These are phyloP conservation scores for Propithecus coquereli DNA, from an alignment of 2,113 vertebrate species.

Conservation along the genomic window DNA sequence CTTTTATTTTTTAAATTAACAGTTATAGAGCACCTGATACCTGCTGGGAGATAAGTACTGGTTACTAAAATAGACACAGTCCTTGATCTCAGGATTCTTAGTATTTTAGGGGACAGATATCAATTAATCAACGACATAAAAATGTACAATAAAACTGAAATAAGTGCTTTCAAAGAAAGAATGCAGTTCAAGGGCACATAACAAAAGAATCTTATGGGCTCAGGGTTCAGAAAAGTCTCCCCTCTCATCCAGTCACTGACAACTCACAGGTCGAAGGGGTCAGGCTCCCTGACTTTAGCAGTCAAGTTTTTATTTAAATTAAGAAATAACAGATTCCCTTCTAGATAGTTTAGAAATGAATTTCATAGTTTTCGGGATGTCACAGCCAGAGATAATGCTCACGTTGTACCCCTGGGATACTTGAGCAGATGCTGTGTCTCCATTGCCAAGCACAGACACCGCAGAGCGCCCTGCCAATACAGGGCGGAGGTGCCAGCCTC, in stretches of 20 bases:
- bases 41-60: neutral
- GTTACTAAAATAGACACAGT: neutral
- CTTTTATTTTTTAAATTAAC: neutral
- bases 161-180: neutral
- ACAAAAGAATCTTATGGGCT: neutral
- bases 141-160: neutral
- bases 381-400: neutral
- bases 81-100: neutral
- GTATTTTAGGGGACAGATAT: neutral
- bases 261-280: neutral
- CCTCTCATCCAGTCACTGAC: neutral
- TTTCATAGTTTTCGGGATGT: neutral
- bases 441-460: neutral
- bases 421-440: neutral
- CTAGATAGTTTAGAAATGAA: neutral
- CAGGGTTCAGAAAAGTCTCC: neutral
- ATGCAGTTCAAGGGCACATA: neutral
- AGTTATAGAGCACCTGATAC: neutral
- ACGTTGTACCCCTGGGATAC: neutral
- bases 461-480: accelerated
- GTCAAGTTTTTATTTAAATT: neutral
- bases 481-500: neutral
- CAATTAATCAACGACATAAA: neutral
- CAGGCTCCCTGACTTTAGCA: neutral
- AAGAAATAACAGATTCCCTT: neutral